These are phyloP conservation scores for Mobula hypostoma DNA, from an alignment of 2,113 vertebrate species.

Conservation along the genomic window DNA sequence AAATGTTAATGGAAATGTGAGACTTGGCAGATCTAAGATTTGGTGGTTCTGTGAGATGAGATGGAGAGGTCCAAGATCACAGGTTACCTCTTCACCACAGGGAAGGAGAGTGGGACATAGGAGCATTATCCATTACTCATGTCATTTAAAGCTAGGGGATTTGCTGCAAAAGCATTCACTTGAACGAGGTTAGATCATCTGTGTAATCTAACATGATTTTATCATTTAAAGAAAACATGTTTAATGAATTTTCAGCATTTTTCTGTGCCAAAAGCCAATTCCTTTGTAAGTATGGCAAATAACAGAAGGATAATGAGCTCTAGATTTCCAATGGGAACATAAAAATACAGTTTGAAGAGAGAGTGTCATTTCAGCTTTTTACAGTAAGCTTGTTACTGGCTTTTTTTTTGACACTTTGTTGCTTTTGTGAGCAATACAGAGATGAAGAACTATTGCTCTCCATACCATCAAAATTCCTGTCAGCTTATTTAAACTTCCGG, in stretches of 20 bases:
- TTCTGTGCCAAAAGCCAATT: not conserved
- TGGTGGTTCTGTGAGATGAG: not conserved
- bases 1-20: not conserved
- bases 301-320: not conserved
- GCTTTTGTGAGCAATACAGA: not conserved
- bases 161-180: slow-evolving; percentile 12
- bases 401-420: not conserved
- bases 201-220: slow-evolving; percentile 27
- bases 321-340: not conserved
- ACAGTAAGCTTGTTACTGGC: not conserved
- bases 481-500: slow-evolving; percentile 9
- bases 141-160: slow-evolving; percentile 8
- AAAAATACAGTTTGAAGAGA: not conserved
- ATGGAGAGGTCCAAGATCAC: not conserved
- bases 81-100: not conserved
- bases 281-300: not conserved
- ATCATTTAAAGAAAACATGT: slow-evolving; percentile 21
- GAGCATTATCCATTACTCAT: not conserved
- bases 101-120: too few relatives aligned
- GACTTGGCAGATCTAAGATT: not conserved
- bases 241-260: slow-evolving; percentile 26
- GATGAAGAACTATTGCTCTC: not conserved
- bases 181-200: slow-evolving; percentile 15
- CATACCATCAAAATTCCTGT: slow-evolving; percentile 12
- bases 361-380: not conserved